Evolutionary conservation across 2,888 invertebrate genomes (phyloP).

Genomic region (Dinocampus coccinellae): DNA sequence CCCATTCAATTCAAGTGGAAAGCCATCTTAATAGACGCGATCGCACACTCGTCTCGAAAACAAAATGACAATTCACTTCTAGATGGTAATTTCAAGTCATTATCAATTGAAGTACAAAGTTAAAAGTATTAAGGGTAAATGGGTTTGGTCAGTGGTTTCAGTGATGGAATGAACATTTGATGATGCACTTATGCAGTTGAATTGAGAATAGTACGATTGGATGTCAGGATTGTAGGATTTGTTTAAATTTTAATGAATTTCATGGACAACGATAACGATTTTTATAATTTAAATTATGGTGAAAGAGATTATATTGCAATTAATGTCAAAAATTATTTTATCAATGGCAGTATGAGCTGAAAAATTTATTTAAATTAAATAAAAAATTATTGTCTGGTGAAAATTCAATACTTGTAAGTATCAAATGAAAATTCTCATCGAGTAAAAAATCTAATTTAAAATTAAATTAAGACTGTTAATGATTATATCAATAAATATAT

Average conservation of each 20-base stretch:
- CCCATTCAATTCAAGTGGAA: conserved; percentile 13
- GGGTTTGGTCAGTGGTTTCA: background rate
- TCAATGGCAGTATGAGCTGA: too few species aligned
- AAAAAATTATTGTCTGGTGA: too few species aligned
- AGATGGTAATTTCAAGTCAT: conserved; percentile 61
- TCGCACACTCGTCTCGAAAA: background rate
- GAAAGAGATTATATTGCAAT: too few species aligned
- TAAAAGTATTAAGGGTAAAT: conserved; percentile 57
- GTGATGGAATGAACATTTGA: conserved; percentile 6
- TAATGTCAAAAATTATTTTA: too few species aligned
- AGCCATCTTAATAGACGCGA: background rate
- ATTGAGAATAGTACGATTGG: conserved; percentile 48
- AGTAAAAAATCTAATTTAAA: background rate
- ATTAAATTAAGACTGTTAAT: background rate
- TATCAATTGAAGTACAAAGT: conserved; percentile 58
- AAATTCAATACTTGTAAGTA: too few species aligned
- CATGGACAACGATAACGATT: too few species aligned
- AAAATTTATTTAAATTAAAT: too few species aligned
- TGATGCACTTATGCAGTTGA: conserved; percentile 30
- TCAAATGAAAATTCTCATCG: background rate
- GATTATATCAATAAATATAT: too few species aligned
- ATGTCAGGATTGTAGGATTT: too few species aligned
- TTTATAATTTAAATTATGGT: too few species aligned
- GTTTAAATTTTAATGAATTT: too few species aligned
- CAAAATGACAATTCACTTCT: conserved; percentile 47